Percentiles rank a stretch among this genome's conserved stretches.
Conservation (phyloP, 2,113 vertebrate species). For the Pica pica region DNA sequence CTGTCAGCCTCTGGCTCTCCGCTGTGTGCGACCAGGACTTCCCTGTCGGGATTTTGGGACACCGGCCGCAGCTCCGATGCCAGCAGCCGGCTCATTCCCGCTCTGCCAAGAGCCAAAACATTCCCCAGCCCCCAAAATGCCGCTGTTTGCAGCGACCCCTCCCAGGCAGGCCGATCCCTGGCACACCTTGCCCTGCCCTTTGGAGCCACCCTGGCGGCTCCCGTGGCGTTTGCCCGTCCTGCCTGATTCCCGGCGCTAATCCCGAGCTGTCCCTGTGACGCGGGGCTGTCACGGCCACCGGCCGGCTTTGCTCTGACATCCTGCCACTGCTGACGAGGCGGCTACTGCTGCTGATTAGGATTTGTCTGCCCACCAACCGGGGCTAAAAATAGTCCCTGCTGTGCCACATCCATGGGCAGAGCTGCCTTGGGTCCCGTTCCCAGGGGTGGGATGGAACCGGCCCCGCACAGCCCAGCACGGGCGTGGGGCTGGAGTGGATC, state of each 20-base stretch:
- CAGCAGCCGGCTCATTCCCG: not conserved
- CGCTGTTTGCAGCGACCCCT: fast-evolving
- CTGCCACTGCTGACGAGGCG: not conserved
- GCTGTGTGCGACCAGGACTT: fast-evolving
- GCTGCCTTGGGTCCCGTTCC: not conserved
- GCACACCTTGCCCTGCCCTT: not conserved
- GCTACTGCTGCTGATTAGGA: not conserved
- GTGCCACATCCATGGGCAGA: fast-evolving
- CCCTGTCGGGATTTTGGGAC: fast-evolving
- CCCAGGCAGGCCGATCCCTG: not conserved
- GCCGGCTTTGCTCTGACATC: not conserved
- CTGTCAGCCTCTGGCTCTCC: not conserved
- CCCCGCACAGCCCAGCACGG: fast-evolving
- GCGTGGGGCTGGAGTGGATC: not conserved
- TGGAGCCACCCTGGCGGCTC: fast-evolving
- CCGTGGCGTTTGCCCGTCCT: not conserved
- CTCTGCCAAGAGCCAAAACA: fast-evolving
- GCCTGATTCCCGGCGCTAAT: not conserved
- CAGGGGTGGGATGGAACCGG: not conserved
- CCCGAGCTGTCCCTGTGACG: not conserved
- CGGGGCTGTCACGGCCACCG: not conserved
- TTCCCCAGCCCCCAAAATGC: fast-evolving
- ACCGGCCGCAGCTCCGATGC: not conserved
- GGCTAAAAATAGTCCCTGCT: not conserved
- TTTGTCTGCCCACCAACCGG: not conserved